Percentiles rank a stretch among this genome's conserved stretches.
These are phyloP conservation scores for Melolontha melolontha DNA, from an alignment of 2,888 invertebrate genomes.

Conservation along the genomic window DNA sequence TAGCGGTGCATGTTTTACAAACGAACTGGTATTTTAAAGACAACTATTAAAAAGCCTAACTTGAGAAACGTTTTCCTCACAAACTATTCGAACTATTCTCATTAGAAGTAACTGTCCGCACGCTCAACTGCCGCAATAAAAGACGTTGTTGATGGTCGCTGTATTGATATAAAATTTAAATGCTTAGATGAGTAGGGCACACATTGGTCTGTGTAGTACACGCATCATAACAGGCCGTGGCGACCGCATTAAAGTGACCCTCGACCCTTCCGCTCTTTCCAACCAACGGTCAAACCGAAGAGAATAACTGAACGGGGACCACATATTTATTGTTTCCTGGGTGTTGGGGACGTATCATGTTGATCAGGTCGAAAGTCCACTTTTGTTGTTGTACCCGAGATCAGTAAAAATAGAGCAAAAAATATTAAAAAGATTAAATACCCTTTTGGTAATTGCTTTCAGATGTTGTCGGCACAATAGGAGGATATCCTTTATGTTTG, in stretches of 20 bases:
- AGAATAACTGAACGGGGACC: conserved; percentile 49
- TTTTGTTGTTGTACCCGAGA: conserved; percentile 54
- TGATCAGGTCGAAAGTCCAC: conserved; percentile 51
- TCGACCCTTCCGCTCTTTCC: conserved; percentile 51
- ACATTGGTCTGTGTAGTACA: conserved; percentile 47
- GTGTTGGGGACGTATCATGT: conserved; percentile 34
- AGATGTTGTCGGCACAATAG: conserved; percentile 55
- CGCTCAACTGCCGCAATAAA: conserved; percentile 28
- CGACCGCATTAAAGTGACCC: conserved; percentile 49
- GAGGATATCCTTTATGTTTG: conserved; percentile 56
- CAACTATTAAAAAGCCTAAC: not conserved
- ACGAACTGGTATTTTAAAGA: too few species aligned
- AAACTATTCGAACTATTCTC: conserved; percentile 28
- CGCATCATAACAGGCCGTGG: conserved; percentile 27
- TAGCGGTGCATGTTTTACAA: not conserved
- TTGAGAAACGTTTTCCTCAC: not conserved
- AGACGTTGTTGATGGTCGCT: conserved; percentile 28
- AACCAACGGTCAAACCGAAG: conserved; percentile 51
- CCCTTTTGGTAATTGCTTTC: conserved; percentile 54
- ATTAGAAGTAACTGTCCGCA: conserved; percentile 30
- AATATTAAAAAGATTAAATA: conserved; percentile 54
- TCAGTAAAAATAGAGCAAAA: conserved; percentile 54
- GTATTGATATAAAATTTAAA: conserved; percentile 43
- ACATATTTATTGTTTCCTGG: conserved; percentile 58
- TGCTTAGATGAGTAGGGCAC: conserved; percentile 47